Percentiles rank a stretch among this genome's conserved stretches.
phyloP scores from a whole-genome alignment of 2,797 vertebrate species.

The Valencia hispanica region DNA sequence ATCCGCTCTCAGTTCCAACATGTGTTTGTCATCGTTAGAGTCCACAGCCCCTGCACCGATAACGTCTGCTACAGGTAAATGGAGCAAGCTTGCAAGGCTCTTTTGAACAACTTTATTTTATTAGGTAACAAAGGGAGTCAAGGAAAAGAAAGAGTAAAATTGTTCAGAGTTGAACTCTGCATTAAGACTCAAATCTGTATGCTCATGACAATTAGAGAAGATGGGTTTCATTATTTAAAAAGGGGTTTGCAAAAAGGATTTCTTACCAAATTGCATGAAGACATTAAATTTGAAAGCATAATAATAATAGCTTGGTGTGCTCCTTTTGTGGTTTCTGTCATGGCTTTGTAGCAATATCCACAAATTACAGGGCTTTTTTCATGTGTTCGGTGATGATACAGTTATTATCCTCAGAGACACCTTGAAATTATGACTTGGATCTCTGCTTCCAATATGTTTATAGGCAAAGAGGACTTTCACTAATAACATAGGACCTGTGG shows the following conservation, averaged over 20 bases:
- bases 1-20: constrained; percentile 99
- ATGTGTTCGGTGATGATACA: constrained; percentile 64
- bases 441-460: constrained; percentile 44
- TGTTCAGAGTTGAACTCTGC: constrained; percentile 20
- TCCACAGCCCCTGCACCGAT: constrained; percentile 95
- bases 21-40: constrained; percentile 97
- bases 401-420: constrained; percentile 78
- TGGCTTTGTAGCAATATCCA: constrained; percentile 56
- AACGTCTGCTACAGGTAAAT: constrained; percentile 97
- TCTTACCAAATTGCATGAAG: constrained; percentile 60
- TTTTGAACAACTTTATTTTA: constrained; percentile 12
- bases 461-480: constrained; percentile 55
- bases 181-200: constrained; percentile 32
- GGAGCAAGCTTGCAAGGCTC: constrained; percentile 28
- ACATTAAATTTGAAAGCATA: constrained; percentile 63
- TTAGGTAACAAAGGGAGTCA: not conserved
- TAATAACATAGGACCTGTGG: constrained; percentile 66
- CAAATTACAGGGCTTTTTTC: constrained; percentile 62
- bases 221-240: constrained; percentile 50
- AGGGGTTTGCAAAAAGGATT: constrained; percentile 58
- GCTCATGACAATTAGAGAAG: constrained; percentile 35
- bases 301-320: constrained; percentile 64
- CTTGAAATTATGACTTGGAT: constrained; percentile 72
- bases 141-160: constrained; percentile 1
- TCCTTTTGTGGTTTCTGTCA: constrained; percentile 62